Conservation (phyloP, 2,113 vertebrate genomes). For the Callospermophilus lateralis region DNA sequence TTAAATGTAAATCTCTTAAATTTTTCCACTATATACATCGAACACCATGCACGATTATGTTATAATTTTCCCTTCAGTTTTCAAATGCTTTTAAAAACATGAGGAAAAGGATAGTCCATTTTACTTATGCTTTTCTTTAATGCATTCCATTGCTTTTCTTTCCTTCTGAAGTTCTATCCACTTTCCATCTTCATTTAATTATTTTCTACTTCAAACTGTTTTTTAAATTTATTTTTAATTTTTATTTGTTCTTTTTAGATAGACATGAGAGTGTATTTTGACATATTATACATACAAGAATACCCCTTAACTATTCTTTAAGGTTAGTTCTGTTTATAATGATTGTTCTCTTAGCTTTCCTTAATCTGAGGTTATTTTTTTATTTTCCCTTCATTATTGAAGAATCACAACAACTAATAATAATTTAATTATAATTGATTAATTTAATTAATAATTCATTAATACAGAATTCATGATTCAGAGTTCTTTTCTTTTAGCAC, state of each 20-base stretch:
- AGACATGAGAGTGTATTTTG: too few species aligned
- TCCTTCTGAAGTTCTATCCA: background rate
- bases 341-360: background rate
- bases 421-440: too few species aligned
- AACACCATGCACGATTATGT: background rate
- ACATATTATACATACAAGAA: background rate
- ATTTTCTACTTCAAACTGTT: background rate
- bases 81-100: background rate
- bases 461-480: background rate
- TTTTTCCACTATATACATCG: background rate
- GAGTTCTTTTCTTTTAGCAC: conserved; percentile 25
- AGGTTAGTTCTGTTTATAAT: background rate
- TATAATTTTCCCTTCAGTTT: background rate
- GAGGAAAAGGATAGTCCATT: background rate
- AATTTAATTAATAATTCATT: too few species aligned
- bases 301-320: background rate
- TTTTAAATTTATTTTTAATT: too few species aligned
- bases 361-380: conserved; percentile 6
- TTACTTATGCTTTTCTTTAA: background rate
- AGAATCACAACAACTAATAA: background rate
- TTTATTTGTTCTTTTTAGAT: too few species aligned
- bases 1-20: background rate
- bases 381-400: background rate
- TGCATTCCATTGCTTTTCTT: background rate
- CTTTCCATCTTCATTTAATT: background rate